A percentile compares a stretch with the other conserved stretches of the same genome.
These are phyloP conservation scores for Xanthorhoe designata DNA, from an alignment of 2,888 invertebrate species.

Conservation along the genomic window DNA sequence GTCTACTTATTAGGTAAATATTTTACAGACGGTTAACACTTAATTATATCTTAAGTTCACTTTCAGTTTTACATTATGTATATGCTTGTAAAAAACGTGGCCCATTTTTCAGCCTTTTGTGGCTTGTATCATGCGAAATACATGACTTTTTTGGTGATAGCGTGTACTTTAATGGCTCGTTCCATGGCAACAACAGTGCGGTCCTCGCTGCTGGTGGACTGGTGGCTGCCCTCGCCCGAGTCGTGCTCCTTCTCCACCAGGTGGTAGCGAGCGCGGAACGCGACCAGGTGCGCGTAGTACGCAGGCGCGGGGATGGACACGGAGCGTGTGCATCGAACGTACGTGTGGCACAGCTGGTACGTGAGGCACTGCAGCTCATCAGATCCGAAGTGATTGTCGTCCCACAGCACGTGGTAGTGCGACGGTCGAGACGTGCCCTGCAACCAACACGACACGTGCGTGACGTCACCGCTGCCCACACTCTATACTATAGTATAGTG, in stretches of 20 bases:
- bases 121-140: slow-evolving; percentile 93
- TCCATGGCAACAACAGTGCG: slow-evolving; percentile 99
- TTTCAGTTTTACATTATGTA: slow-evolving; percentile 27
- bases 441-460: background rate
- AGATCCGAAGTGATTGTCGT: slow-evolving; percentile 99
- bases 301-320: slow-evolving; percentile 99
- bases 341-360: slow-evolving; percentile 99
- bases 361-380: slow-evolving; percentile 99
- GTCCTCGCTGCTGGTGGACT: slow-evolving; percentile 98
- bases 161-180: slow-evolving; percentile 99
- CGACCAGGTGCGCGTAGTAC: slow-evolving; percentile 99
- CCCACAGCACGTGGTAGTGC: slow-evolving; percentile 99
- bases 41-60: slow-evolving; percentile 23
- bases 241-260: slow-evolving; percentile 99
- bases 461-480: background rate
- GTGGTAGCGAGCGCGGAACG: slow-evolving; percentile 99
- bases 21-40: slow-evolving; percentile 34
- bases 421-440: slow-evolving; percentile 99
- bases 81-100: slow-evolving; percentile 21
- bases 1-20: slow-evolving; percentile 26
- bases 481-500: no score
- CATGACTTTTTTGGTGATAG: slow-evolving; percentile 99
- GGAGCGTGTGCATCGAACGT: slow-evolving; percentile 99
- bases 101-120: slow-evolving; percentile 23
- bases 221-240: slow-evolving; percentile 99